Percentiles rank a stretch among this genome's conserved stretches.
These are phyloP conservation scores for Sialis lutaria DNA, from an alignment of 2,888 invertebrate species.

Conservation along the genomic window DNA sequence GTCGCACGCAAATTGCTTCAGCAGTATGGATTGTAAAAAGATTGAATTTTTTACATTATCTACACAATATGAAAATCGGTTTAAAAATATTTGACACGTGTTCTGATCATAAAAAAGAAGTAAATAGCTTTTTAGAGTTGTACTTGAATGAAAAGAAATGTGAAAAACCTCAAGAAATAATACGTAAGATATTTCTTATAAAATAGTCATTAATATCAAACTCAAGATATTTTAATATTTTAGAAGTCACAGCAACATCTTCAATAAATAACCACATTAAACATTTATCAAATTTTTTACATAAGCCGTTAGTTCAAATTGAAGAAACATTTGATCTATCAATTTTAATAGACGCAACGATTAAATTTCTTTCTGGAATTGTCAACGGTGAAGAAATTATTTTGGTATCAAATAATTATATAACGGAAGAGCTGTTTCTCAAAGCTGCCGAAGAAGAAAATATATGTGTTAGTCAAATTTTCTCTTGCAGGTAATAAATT, in stretches of 20 bases:
- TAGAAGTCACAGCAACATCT: neutral
- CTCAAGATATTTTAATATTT: neutral
- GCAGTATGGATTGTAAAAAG: slow-evolving; percentile 20
- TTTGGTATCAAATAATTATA: slow-evolving; percentile 17
- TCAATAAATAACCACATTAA: neutral
- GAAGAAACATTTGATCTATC: slow-evolving; percentile 9
- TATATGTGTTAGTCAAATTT: slow-evolving; percentile 19
- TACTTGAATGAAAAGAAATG: neutral
- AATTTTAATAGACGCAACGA: slow-evolving; percentile 16
- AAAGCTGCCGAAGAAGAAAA: slow-evolving; percentile 15
- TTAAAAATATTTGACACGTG: slow-evolving; percentile 18
- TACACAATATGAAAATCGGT: slow-evolving; percentile 16
- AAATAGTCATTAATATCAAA: neutral
- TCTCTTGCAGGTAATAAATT: slow-evolving; percentile 16
- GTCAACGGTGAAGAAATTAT: slow-evolving; percentile 20
- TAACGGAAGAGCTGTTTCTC: slow-evolving; percentile 19
- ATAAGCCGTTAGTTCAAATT: slow-evolving; percentile 12
- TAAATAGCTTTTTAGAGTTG: neutral
- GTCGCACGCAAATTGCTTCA: slow-evolving; percentile 9
- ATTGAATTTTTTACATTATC: slow-evolving; percentile 17
- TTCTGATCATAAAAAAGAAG: slow-evolving; percentile 15
- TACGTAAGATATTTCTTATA: neutral
- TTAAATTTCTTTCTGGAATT: slow-evolving; percentile 16
- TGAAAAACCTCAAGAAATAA: neutral
- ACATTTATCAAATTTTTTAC: slow-evolving; percentile 9